phyloP scores from a whole-genome alignment of 2,113 vertebrate genomes.

The Pseudois nayaur region DNA sequence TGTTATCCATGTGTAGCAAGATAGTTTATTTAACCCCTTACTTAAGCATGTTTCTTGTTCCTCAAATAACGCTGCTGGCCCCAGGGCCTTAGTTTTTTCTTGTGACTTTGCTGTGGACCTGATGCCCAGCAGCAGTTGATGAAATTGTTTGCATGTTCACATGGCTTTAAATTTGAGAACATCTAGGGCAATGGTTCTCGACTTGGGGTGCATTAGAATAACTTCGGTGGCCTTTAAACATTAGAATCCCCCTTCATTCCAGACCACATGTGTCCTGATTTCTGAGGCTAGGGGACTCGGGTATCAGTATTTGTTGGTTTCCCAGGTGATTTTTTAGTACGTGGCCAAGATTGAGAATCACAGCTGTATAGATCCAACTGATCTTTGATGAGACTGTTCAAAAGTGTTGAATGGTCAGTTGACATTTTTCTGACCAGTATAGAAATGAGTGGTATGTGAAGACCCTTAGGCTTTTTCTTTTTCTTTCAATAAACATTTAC shows the following conservation, averaged over 20 bases:
- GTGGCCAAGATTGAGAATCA: neutral
- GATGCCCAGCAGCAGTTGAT: neutral
- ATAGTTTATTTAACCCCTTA: neutral
- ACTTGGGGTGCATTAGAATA: neutral
- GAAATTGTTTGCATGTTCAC: neutral
- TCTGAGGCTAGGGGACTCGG: neutral
- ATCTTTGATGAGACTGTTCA: neutral
- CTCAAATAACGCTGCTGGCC: neutral
- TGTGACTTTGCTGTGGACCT: neutral
- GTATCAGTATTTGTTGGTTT: neutral
- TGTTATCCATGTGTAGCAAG: neutral
- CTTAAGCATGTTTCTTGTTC: neutral
- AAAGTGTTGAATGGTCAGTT: neutral
- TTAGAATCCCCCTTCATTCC: neutral
- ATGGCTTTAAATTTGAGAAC: neutral
- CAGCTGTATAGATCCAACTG: neutral
- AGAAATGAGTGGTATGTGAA: neutral
- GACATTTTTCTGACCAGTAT: neutral
- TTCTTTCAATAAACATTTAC: neutral
- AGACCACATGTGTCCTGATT: neutral
- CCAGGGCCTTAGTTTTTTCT: neutral
- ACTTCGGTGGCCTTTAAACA: neutral
- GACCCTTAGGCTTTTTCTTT: neutral
- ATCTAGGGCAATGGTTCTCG: neutral
- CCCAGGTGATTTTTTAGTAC: neutral